Percentiles rank a stretch among this genome's conserved stretches.
phyloP scores from a whole-genome alignment of 2,797 vertebrate species.

The Alcedo atthis region DNA sequence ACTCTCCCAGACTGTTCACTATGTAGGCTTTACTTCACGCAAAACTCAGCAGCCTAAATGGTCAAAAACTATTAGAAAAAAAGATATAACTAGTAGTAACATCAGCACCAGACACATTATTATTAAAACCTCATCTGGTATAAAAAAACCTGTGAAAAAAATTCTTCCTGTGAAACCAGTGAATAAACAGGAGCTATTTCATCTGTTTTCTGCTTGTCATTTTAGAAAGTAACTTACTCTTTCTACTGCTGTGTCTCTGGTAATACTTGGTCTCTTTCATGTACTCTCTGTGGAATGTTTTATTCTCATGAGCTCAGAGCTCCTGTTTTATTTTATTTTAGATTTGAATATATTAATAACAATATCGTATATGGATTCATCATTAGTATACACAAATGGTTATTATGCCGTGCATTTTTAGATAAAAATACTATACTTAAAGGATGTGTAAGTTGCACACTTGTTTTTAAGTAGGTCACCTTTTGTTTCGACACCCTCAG shows the following conservation, averaged over 20 bases:
- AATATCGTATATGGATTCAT: neutral
- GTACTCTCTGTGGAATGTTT: neutral
- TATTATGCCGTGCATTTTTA: neutral
- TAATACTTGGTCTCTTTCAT: neutral
- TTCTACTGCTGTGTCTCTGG: neutral
- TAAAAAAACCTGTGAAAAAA: neutral
- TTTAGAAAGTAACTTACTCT: neutral
- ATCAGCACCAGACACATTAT: neutral
- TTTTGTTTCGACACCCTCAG: neutral
- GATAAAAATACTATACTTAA: neutral
- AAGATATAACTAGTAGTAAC: neutral
- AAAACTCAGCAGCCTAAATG: slow-evolving; percentile 39
- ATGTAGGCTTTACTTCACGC: slow-evolving; percentile 56
- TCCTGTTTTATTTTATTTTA: neutral
- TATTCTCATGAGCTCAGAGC: neutral
- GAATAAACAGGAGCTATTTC: neutral
- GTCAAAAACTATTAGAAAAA: slow-evolving; percentile 60
- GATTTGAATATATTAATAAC: neutral
- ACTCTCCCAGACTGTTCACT: slow-evolving; percentile 72
- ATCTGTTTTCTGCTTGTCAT: neutral
- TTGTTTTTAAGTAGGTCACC: neutral
- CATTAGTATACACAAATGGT: neutral
- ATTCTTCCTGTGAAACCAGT: slow-evolving; percentile 8
- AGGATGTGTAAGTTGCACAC: accelerated
- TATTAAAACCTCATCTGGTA: slow-evolving; percentile 17